These are phyloP conservation scores for Callimorpha dominula DNA, from an alignment of 2,888 invertebrate species.

Conservation along the genomic window DNA sequence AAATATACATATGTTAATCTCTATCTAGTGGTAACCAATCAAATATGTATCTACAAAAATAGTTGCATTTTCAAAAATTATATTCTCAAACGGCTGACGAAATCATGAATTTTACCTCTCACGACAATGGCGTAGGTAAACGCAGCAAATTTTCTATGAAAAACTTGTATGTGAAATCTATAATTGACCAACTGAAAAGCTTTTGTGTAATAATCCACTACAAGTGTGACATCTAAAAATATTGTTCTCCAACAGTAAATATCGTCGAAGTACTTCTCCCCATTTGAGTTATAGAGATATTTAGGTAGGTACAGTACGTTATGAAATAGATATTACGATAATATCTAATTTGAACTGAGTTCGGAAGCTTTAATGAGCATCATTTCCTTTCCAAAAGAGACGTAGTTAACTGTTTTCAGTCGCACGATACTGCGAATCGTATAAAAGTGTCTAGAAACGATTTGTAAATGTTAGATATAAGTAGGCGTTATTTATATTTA, in stretches of 20 bases:
- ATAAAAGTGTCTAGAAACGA: conserved; percentile 70
- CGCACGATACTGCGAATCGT: conserved; percentile 61
- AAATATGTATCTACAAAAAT: conserved; percentile 86
- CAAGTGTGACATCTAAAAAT: conserved; percentile 84
- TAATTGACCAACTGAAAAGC: conserved; percentile 68
- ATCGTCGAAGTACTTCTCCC: conserved; percentile 69
- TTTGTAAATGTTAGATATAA: conserved; percentile 61
- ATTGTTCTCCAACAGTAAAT: conserved; percentile 76
- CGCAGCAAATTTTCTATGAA: conserved; percentile 66
- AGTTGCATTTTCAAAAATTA: conserved; percentile 82
- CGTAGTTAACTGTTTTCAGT: conserved; percentile 57
- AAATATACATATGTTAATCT: conserved; percentile 80
- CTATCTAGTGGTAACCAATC: conserved; percentile 84
- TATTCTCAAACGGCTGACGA: conserved; percentile 63
- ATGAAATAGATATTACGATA: conserved; percentile 65
- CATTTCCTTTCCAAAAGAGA: conserved; percentile 57
- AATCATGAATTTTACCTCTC: conserved; percentile 55
- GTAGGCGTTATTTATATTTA: conserved; percentile 68
- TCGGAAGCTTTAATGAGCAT: conserved; percentile 76
- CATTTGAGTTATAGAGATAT: conserved; percentile 71
- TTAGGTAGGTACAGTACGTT: conserved; percentile 57
- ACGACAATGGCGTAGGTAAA: conserved; percentile 55
- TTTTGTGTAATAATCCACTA: conserved; percentile 64
- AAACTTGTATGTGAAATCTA: conserved; percentile 62
- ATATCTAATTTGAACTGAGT: conserved; percentile 71